These are phyloP conservation scores for Gonioctena quinquepunctata DNA, from an alignment of 1,140 invertebrate species.

Conservation along the genomic window DNA sequence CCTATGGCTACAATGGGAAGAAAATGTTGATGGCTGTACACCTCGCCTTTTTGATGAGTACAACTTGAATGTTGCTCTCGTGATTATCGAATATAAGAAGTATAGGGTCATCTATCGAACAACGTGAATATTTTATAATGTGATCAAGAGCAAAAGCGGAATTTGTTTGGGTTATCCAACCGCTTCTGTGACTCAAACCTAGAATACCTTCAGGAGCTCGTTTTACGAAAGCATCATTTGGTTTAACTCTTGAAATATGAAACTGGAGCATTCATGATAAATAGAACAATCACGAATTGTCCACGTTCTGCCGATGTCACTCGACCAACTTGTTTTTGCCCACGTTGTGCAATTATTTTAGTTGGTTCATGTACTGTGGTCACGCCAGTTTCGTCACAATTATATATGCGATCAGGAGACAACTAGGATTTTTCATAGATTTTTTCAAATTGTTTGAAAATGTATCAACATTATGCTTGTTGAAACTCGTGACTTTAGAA, in stretches of 20 bases:
- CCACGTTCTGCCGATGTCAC: not conserved
- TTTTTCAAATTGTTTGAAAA: slow-evolving; percentile 40
- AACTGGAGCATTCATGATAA: not conserved
- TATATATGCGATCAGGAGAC: slow-evolving; percentile 44
- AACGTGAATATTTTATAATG: not conserved
- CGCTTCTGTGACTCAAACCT: not conserved
- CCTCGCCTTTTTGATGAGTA: too few species aligned
- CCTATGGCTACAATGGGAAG: too few species aligned
- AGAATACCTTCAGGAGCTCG: not conserved
- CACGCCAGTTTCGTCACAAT: slow-evolving; percentile 56
- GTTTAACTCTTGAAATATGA: not conserved
- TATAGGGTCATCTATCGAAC: not conserved
- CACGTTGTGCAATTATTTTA: slow-evolving; percentile 52
- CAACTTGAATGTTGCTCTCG: not conserved
- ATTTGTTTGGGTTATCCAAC: not conserved
- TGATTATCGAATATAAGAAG: not conserved
- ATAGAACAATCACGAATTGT: not conserved
- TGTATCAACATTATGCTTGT: slow-evolving; percentile 38
- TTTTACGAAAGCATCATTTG: not conserved
- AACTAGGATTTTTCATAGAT: not conserved
- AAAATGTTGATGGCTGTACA: too few species aligned
- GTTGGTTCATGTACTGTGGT: slow-evolving; percentile 55
- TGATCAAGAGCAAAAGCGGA: not conserved
- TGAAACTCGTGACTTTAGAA: slow-evolving; percentile 40
- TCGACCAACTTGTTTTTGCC: slow-evolving; percentile 50